Evolutionary conservation across 2,888 invertebrate species (phyloP), one percentile per base, ranked within the genome.

Genomic region (Nipponacmea schrenckii): DNA sequence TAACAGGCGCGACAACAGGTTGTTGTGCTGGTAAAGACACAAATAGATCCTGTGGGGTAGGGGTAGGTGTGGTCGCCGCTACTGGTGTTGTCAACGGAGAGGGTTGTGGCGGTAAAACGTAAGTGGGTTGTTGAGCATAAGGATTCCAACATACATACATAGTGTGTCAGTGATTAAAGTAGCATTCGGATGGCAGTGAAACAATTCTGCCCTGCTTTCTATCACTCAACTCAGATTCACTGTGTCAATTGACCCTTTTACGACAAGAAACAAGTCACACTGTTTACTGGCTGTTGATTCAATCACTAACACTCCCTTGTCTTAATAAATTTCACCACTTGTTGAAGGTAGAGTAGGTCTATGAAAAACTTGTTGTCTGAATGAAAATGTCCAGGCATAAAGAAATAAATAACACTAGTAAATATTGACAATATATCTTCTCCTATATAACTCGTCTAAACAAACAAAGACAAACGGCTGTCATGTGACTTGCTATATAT

Each of bases 111-210:
- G 76, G 72, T 62, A 73, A 56, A 39, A 69, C 68, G 64, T 72
- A 71, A 39, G 74, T 69, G 27, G 74, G 72, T 69, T 74, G 70
- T 72, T 75, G 75, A 68, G 73, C 74, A 71, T 77, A 79, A 65
- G 75, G 77, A 74, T 79, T 77, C 75, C 77, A 79, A 71, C 79
- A 79, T 73, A 79, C 77, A 72, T 79, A 79, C 79, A 79, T 79
- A 73, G 72, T 76, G 75, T 68, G 74, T 72, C 68, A 65, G 24
- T 56, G 56, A 56, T 56, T 24, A 56, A 56, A 56, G 56, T 56
- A 56, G 56, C 56, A 56, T 56, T 56, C 8, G 56, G 56, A 56
- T 56, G 56, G 56, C 56, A 56, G 56, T 56, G n/a, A 56, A 56
- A 24, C 20, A 15, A 24, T 56, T 56, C 56, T 56, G 56, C 56